Base-by-base conservation (phyloP, 1,140 invertebrate species). In the Cotesia typhae region DNA sequence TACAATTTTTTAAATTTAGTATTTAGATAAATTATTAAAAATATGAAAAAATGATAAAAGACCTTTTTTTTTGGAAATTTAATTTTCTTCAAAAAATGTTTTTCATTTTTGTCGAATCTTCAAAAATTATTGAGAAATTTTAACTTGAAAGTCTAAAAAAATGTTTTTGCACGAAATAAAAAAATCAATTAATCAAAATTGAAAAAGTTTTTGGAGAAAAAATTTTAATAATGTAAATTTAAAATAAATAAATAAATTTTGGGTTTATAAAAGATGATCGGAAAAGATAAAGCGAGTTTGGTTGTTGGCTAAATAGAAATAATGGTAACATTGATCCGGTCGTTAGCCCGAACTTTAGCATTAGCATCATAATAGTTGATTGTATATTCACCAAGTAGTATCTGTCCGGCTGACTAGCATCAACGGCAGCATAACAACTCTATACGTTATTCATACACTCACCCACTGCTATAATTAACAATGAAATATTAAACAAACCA, bases 381-480 rank as follows among this genome's bases (percentile, higher is more conserved):
- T n/a, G 36, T 67, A 52, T 67, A 65, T 65, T 65, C 63, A 51
- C 14, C 63, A 65, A n/a, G 47, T 20, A 12, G 28, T 55, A 35
- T 51, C 52, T 35, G 20, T 17, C 17, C 28, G 17, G 17, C 17
- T 59, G 14, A 20, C 57, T 28, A 36, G 28, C 20, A 53, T 65
- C 37, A n/a, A 12, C 17, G n/a, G n/a, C 37, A 20, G 20, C 41
- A 47, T 47, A 47, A 63, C 20, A 65, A 12, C 12, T 41, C 47
- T 35, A 55, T 67, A 53, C 36, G 66, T 67, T 67, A 53, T 53
- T 67, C 66, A 65, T 67, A 67, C 38, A 61, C 66, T 52, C 35
- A 28, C 66, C 66, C 28, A 51, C 51, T 55, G 20, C 51, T 55
- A 67, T 67, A 55, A 67, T 67, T 67, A 67, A 67, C 66, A 67